phyloP scores from a whole-genome alignment of 2,113 vertebrate species.

The Dasyprocta punctata region DNA sequence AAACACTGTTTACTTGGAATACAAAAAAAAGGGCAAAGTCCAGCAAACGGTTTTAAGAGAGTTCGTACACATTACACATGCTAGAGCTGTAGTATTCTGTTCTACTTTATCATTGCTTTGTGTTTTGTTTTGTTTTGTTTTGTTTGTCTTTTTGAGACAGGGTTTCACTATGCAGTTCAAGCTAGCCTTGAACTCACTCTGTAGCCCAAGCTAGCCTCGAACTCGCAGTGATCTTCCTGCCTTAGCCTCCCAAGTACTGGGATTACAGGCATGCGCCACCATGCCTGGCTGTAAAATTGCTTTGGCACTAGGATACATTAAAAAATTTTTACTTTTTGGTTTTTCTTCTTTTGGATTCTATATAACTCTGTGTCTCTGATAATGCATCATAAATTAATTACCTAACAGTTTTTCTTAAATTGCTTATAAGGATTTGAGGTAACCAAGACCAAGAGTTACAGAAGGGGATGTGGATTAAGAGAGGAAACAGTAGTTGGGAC shows the following conservation, averaged over 20 bases:
- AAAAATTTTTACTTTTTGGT: neutral
- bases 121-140: too few relatives aligned
- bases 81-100: neutral
- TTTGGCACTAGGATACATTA: neutral
- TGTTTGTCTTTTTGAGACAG: too few relatives aligned
- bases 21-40: neutral
- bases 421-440: neutral
- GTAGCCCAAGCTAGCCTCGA: too few relatives aligned
- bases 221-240: too few relatives aligned
- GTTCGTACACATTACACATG: neutral
- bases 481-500: neutral
- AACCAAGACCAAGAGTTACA: neutral
- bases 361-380: constrained; percentile 22
- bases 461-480: neutral
- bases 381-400: constrained; percentile 14
- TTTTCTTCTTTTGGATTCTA: neutral
- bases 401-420: neutral
- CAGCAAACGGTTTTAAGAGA: neutral
- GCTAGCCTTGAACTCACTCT: too few relatives aligned
- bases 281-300: neutral
- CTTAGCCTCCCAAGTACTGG: too few relatives aligned
- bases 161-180: too few relatives aligned
- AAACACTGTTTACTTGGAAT: constrained; percentile 22
- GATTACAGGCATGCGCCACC: too few relatives aligned
- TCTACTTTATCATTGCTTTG: neutral